Evolutionary conservation across 2,113 vertebrate species (phyloP), one percentile per base, ranked within the genome.

Genomic region (Heptranchias perlo): DNA sequence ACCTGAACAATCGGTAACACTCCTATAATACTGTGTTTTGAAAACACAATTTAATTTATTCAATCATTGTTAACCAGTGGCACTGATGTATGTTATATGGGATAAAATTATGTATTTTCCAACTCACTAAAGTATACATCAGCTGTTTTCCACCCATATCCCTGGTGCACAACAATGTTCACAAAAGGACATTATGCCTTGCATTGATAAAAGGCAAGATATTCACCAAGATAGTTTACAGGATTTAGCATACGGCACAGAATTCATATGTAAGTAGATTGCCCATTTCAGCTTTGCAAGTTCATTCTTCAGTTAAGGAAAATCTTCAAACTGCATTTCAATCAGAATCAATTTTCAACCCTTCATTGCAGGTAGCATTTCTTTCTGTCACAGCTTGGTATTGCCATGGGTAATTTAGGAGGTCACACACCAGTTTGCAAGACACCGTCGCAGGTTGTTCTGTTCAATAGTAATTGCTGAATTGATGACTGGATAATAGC

Each of bases 401-500:
- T 97, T 97, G 97, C 97, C 97, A 97, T 96, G 91, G 96, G 98
- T 97, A 97, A 98, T 97, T 98, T 62, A 93, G 58, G 54, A 62
- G 58, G 31, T 97, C 96, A 64, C 96, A 96, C 4, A 96, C 96
- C 96, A 97, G 97, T 97, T 97, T 98, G 97, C 97, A 97, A 98
- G 97, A 97, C 98, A 98, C 97, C 97, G 97, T 98, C 98, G 97
- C 97, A 97, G 97, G 97, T 98, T 98, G 98, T 97, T 97, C 97
- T 96, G 97, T 96, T 97, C 97, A 96, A 97, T 97, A 97, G 96
- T 97, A 98, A 97, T 97, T 97, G n/a, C 96, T 96, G 97, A 98
- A 97, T 98, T 99, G 98, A 99, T 98, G 98, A 98, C 97, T 97
- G 97, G 98, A 98, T 99, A 99, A 99, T 99, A 98, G 98, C 98